Base-by-base conservation (phyloP, 2,888 invertebrate species). In the Xylocampa areola region DNA sequence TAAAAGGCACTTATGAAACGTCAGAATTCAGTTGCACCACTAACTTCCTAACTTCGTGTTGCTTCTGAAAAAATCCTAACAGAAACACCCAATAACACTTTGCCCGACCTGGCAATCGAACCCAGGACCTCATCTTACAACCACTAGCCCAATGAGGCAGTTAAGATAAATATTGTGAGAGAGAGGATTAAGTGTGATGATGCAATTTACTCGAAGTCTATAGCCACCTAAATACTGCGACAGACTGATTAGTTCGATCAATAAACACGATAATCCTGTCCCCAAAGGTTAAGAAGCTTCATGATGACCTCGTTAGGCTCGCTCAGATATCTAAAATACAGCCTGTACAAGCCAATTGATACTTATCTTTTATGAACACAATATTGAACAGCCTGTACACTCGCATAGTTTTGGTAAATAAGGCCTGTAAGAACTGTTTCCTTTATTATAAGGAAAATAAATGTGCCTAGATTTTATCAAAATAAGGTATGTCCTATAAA, bases 401-500 rank as follows among this genome's bases (percentile, higher is more conserved):
- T 43, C 49, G 58, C 49, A 37, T 64, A 70, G 45, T 47, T 65
- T 57, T 39, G 41, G 25, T 35, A 44, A 65, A 66, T 23, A 49
- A 40, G 64, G 19, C 49, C 37, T 30, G 27, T 41, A 50, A 37
- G 33, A 47, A 50, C 45, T 59, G 45, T 57, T 66, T 45, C n/a
- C 19, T 70, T 57, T 57, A 65, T 45, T 45, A 70, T 57, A 66
- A 70, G 65, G 71, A 65, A 66, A 66, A 50, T 47, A 70, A 70
- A 70, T 66, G 27, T 50, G 4, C 21, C 6, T 7, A 54, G 48
- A 54, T 50, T 10, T 49, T 55, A 48, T 61, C 48, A 49, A 55
- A 49, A 25, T 45, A 50, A 47, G 40, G 36, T 36, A 45, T 62
- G 44, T 27, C 45, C 25, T 41, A 43, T 33, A n/a, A 16, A 33